These are phyloP conservation scores for Zapornia atra DNA, from an alignment of 2,113 vertebrate species.

Conservation along the genomic window DNA sequence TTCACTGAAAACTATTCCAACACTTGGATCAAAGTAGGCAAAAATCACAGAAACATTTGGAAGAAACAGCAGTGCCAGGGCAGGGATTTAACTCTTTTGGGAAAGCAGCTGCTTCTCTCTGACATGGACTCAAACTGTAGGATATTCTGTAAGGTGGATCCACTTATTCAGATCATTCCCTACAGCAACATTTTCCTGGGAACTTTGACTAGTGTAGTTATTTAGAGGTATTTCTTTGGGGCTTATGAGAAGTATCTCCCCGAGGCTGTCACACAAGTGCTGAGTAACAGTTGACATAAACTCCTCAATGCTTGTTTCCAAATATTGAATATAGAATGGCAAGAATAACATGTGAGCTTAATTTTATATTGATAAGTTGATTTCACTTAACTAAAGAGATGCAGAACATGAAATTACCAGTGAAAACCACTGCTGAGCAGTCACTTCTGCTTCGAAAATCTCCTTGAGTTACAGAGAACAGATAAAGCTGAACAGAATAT, in stretches of 20 bases:
- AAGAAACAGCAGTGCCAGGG: background rate
- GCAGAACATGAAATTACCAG: background rate
- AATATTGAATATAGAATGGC: background rate
- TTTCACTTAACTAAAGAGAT: background rate
- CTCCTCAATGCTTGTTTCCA: background rate
- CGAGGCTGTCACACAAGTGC: background rate
- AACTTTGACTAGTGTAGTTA: background rate
- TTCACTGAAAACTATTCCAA: background rate
- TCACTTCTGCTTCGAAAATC: background rate
- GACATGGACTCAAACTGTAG: background rate
- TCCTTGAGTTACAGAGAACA: background rate
- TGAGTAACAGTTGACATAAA: background rate
- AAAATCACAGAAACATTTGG: background rate
- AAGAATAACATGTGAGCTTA: background rate
- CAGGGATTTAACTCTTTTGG: background rate
- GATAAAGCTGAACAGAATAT: background rate
- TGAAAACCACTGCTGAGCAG: background rate
- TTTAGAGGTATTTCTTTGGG: background rate
- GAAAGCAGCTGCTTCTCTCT: conserved; percentile 6
- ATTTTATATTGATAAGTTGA: background rate
- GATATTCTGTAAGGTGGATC: background rate
- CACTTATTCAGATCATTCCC: background rate
- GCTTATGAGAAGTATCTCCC: background rate
- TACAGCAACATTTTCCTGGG: background rate
- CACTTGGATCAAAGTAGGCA: background rate